Percentiles rank a stretch among this genome's conserved stretches.
Conservation (phyloP, 37 sponge, comb jelly and placozoan species). For the Agelas oroides region DNA sequence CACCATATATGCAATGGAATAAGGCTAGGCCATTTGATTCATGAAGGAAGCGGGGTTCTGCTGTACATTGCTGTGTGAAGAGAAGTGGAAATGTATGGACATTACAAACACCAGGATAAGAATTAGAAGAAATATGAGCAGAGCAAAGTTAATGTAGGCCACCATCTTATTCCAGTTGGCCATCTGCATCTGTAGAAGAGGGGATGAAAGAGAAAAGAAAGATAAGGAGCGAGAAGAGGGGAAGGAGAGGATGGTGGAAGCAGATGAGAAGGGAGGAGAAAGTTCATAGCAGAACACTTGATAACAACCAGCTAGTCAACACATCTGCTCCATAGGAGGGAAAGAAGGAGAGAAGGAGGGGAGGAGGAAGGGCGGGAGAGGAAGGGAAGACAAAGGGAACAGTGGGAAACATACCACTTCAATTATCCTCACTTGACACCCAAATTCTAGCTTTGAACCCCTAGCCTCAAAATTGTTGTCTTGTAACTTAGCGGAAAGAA, state of each 20-base stretch:
- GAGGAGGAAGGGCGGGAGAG: too few relatives aligned
- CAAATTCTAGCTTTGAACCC: too few relatives aligned
- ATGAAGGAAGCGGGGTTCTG: background rate
- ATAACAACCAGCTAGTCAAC: background rate
- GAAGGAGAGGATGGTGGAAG: background rate
- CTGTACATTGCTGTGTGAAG: constrained; percentile 10
- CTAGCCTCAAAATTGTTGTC: too few relatives aligned
- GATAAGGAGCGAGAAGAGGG: background rate
- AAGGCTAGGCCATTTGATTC: background rate
- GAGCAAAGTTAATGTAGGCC: constrained; percentile 65
- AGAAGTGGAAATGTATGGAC: constrained; percentile 31
- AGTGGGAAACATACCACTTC: too few relatives aligned
- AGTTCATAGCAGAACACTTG: too few relatives aligned
- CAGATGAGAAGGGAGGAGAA: background rate
- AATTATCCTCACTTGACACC: too few relatives aligned
- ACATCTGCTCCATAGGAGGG: background rate
- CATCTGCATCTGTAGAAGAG: constrained; percentile 53
- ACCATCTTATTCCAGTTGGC: constrained; percentile 68
- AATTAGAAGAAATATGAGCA: constrained; percentile 53
- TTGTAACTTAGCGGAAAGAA: too few relatives aligned
- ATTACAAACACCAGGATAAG: constrained; percentile 42
- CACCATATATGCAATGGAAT: too few relatives aligned
- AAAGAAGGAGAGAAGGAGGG: background rate
- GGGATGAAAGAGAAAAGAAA: constrained; percentile 7
- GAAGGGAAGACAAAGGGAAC: too few relatives aligned